A percentile compares a stretch with the other conserved stretches of the same genome.
Conservation (phyloP, 2,888 invertebrate species). For the Eremobia ochroleuca region DNA sequence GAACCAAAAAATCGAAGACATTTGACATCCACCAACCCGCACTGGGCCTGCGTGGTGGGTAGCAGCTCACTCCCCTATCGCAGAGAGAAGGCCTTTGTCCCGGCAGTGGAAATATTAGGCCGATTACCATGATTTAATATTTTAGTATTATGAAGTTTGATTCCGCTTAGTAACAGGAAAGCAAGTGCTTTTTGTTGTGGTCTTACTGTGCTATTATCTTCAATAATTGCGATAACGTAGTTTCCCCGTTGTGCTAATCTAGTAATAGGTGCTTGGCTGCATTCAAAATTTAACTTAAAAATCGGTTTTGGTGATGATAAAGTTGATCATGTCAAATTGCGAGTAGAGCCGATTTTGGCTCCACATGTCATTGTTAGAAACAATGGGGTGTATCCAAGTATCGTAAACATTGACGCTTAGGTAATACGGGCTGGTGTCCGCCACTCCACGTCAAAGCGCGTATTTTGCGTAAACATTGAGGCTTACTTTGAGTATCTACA, state of each 20-base stretch:
- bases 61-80: background rate
- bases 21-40: background rate
- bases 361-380: background rate
- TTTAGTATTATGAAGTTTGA: background rate
- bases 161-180: background rate
- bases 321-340: background rate
- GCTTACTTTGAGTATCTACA: background rate
- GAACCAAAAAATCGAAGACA: background rate
- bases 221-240: background rate
- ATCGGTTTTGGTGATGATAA: background rate
- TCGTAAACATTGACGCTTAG: conserved; percentile 14
- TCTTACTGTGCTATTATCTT: background rate
- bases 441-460: too few species aligned
- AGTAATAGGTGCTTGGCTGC: background rate
- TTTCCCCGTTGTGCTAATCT: background rate
- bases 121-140: background rate
- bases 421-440: too few species aligned
- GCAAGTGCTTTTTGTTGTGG: background rate
- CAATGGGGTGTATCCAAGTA: conserved; percentile 16
- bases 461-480: too few species aligned
- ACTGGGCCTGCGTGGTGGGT: background rate
- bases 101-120: background rate
- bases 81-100: background rate
- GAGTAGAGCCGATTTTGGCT: background rate
- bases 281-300: background rate